Conservation (phyloP, 2,888 invertebrate genomes). For the Hypercompe scribonia region DNA sequence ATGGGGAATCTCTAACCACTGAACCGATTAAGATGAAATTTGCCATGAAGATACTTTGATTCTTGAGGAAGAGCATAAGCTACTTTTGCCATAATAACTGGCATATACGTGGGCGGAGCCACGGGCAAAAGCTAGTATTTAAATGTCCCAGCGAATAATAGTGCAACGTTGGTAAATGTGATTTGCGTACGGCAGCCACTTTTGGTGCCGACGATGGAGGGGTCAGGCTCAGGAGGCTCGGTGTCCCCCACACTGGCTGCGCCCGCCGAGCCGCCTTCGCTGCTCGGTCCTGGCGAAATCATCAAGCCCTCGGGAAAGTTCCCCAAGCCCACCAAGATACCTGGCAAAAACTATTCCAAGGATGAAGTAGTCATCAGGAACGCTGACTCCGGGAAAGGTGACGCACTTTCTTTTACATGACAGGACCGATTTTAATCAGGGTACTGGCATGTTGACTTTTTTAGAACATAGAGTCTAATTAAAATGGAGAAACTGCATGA, state of each 20-base stretch:
- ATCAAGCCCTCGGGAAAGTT: constrained; percentile 96
- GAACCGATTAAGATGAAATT: too few relatives aligned
- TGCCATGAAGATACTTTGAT: too few relatives aligned
- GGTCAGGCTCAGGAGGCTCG: constrained; percentile 81
- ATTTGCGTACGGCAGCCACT: constrained; percentile 66
- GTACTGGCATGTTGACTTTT: constrained; percentile 42
- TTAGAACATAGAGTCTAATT: constrained; percentile 35
- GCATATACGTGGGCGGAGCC: too few relatives aligned
- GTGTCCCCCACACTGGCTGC: constrained; percentile 87
- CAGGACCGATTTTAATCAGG: constrained; percentile 23
- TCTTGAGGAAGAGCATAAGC: too few relatives aligned
- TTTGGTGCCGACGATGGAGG: constrained; percentile 83
- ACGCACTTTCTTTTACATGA: constrained; percentile 29
- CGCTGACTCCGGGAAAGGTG: constrained; percentile 98
- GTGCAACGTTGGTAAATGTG: constrained; percentile 17
- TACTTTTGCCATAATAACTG: too few relatives aligned
- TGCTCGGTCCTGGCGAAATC: constrained; percentile 93
- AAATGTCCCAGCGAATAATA: too few relatives aligned
- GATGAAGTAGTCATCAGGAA: constrained; percentile 98
- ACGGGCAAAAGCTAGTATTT: too few relatives aligned
- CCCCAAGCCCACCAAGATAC: constrained; percentile 94
- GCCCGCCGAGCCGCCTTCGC: constrained; percentile 83
- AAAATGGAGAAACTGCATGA: constrained; percentile 65
- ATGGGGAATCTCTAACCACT: too few relatives aligned
- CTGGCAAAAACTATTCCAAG: constrained; percentile 97